Evolutionary conservation across 2,888 invertebrate genomes (phyloP), one percentile per base, ranked within the genome.

Genomic region (Meandrusa payeni): DNA sequence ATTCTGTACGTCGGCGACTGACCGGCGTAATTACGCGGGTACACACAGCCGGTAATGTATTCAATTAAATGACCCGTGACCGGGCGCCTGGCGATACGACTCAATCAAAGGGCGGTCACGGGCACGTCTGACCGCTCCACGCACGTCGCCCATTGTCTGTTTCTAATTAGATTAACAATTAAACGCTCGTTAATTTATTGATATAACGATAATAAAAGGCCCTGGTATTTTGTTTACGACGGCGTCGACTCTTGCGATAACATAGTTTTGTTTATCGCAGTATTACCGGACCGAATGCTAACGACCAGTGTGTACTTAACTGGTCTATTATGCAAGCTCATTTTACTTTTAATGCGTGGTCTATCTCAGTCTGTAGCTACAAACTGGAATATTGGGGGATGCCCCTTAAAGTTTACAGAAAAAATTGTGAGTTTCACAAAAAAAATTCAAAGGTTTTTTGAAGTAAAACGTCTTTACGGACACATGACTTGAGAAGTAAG

Each of bases 81-180:
- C 55, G 43, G 62, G 64, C 68, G 65, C 64, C 61, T 38, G 19
- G 51, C 60, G 56, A 64, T 69, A 61, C 61, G 63, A 69, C 69
- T 68, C 67, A 69, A 74, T 73, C 69, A 65, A 59, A 59, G 57
- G 64, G 63, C 61, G 60, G 69, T 36, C 44, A 46, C 54, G 56
- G 55, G 46, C 46, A 50, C 27, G 49, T 56, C 64, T 72, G 75
- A 76, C 74, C 75, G 71, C 73, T 68, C 64, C 64, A 54, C 48
- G 56, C 61, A 50, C 50, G 54, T 4, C 27, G 17, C 51, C 58
- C 61, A 69, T 74, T 74, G 77, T 81, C 70, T 70, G 73, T 65
- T 68, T 74, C 74, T 75, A 76, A 79, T 74, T 72, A 61, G 64
- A 79, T 78, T 69, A 68, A 64, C 67, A 59, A 64, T 66, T 63